phyloP scores from a whole-genome alignment of 2,113 vertebrate genomes.

The Gavia stellata region DNA sequence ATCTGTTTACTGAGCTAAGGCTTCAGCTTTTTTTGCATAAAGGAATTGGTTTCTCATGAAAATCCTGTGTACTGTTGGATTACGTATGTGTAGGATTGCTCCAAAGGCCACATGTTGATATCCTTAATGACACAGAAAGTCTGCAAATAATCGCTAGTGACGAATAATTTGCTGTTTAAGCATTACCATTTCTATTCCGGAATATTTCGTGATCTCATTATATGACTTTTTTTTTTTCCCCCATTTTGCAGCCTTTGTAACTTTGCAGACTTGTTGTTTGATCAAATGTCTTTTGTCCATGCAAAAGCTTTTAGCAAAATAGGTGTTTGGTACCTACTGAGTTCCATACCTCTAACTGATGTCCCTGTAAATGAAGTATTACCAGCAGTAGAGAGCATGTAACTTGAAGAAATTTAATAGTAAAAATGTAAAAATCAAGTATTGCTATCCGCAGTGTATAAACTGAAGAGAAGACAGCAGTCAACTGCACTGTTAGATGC shows the following conservation, averaged over 20 bases:
- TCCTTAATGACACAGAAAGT: background rate
- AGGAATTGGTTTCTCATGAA: background rate
- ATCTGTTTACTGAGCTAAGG: background rate
- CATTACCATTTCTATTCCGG: background rate
- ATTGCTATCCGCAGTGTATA: background rate
- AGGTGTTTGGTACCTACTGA: background rate
- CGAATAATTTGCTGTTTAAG: background rate
- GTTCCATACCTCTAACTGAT: background rate
- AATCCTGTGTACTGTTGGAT: background rate
- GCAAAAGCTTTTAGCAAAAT: background rate
- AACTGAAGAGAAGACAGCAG: background rate
- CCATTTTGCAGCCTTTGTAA: background rate
- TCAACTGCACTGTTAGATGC: background rate
- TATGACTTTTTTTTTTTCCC: background rate
- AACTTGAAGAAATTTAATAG: background rate
- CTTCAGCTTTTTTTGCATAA: background rate
- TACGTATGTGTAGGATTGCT: background rate
- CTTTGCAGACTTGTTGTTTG: background rate
- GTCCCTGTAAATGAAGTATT: background rate
- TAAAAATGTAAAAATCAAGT: background rate
- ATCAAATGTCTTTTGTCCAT: background rate
- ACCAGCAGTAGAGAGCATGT: background rate
- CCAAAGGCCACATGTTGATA: background rate
- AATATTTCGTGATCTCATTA: background rate
- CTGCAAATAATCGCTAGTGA: background rate